phyloP scores from a whole-genome alignment of 2,797 vertebrate species.

The Pangasius larnaudii region DNA sequence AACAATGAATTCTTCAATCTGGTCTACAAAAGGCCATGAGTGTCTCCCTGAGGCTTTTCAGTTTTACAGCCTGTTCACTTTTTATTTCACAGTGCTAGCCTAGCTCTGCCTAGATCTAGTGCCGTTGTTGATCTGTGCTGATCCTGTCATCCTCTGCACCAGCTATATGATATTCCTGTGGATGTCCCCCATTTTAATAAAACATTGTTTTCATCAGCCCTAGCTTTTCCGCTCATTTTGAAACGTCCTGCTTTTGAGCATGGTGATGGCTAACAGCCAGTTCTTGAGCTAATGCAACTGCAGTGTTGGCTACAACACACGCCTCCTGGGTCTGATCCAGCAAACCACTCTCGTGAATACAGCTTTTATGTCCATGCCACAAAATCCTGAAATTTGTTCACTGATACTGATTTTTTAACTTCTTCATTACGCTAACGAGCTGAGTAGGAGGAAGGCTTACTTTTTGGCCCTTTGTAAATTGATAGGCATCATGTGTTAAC shows the following conservation, averaged over 20 bases:
- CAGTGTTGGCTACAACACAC: conserved; percentile 20
- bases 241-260: not conserved
- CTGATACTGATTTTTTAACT: not conserved
- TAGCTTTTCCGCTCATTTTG: not conserved
- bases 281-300: conserved; percentile 27
- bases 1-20: conserved; percentile 17
- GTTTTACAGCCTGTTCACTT: not conserved
- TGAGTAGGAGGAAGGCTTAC: not conserved
- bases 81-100: not conserved
- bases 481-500: not conserved
- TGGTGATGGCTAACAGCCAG: conserved; percentile 9
- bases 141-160: not conserved
- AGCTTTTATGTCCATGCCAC: conserved; percentile 6
- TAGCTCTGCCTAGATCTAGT: not conserved
- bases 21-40: not conserved
- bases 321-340: conserved; percentile 13
- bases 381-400: conserved; percentile 15
- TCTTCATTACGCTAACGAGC: not conserved
- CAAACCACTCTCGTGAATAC: conserved; percentile 10
- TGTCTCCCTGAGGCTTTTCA: conserved; percentile 5
- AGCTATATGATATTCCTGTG: not conserved
- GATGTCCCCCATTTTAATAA: not conserved
- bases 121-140: not conserved
- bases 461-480: not conserved
- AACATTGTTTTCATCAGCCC: not conserved